Evolutionary conservation across 2,888 invertebrate genomes (phyloP), one percentile per base, ranked within the genome.

Genomic region (Heteromurus nitidus): DNA sequence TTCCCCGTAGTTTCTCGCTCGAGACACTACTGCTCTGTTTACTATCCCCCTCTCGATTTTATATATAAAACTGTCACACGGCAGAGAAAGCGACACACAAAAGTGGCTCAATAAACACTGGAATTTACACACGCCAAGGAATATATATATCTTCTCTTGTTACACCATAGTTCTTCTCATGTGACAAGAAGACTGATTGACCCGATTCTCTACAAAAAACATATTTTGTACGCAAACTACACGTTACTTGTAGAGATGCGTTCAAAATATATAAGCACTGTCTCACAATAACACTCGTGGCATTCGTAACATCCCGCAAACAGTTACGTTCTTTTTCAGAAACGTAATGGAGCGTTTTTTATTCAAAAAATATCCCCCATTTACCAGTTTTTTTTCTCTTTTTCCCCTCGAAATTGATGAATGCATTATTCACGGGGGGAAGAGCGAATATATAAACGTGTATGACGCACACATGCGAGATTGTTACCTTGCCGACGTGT

Each of bases 61-160:
- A 26, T 55, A 55, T n/a, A n/a, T n/a, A n/a, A n/a, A n/a, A 26
- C 55, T 55, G 55, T 55, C 55, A 55, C 26, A n/a, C n/a, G n/a
- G n/a, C n/a, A n/a, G 55, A 26, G 24, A 55, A 47, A n/a, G 3
- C 2, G 26, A 55, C 55, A n/a, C 26, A 55, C n/a, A n/a, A n/a
- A 26, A 55, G 55, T 55, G 26, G 55, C 26, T 20, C 26, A 55
- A 55, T 26, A 20, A 24, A 55, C 55, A 44, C 44, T 44, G 44
- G n/a, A 3, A 44, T 44, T 2, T 9, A 44, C 44, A 44, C 9
- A 44, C 9, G n/a, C n/a, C n/a, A n/a, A n/a, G 7, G 47, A n/a
- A 11, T 47, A 47, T 47, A 16, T 16, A 16, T 47, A n/a, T 16
- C 13, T 36, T 36, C 7, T 16, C 47, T 3, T 47, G n/a, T n/a